These are phyloP conservation scores for Merluccius polli DNA, from an alignment of 2,797 vertebrate genomes.

Conservation along the genomic window DNA sequence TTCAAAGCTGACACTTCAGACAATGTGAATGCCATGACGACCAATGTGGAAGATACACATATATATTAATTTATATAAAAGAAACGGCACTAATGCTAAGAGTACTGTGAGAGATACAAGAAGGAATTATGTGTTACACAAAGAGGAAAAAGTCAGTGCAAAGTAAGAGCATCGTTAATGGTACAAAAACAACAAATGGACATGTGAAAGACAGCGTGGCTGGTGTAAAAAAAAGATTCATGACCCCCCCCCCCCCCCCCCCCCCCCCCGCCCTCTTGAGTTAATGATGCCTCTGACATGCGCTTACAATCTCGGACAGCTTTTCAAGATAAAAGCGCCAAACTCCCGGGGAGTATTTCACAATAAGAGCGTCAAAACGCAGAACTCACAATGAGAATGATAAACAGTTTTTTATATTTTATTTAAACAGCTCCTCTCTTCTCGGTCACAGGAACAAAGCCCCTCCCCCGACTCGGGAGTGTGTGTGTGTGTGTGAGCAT, in stretches of 20 bases:
- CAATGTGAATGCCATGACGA: constrained; percentile 18
- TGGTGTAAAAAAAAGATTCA: neutral
- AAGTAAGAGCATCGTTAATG: constrained; percentile 36
- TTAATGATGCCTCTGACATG: neutral
- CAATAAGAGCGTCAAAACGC: neutral
- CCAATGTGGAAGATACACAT: constrained; percentile 11
- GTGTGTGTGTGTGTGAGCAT: neutral
- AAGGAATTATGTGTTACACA: constrained; percentile 28
- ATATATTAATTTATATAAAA: constrained; percentile 27
- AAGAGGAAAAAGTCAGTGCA: constrained; percentile 45
- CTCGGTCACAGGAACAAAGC: neutral
- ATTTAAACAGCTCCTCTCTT: neutral
- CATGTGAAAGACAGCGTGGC: constrained; percentile 28
- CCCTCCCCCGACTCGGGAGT: neutral
- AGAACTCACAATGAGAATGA: neutral
- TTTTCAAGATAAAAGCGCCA: neutral
- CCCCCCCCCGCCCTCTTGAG: no score
- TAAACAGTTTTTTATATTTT: neutral
- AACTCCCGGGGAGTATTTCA: neutral
- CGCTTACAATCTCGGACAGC: neutral
- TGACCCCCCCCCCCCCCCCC: constrained; percentile 2
- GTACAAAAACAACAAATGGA: constrained; percentile 20
- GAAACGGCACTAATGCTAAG: constrained; percentile 30
- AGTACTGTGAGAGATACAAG: constrained; percentile 25
- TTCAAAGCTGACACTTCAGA: constrained; percentile 2